Conservation (phyloP, 2,113 vertebrate species). For the Callochromis pleurospilus region DNA sequence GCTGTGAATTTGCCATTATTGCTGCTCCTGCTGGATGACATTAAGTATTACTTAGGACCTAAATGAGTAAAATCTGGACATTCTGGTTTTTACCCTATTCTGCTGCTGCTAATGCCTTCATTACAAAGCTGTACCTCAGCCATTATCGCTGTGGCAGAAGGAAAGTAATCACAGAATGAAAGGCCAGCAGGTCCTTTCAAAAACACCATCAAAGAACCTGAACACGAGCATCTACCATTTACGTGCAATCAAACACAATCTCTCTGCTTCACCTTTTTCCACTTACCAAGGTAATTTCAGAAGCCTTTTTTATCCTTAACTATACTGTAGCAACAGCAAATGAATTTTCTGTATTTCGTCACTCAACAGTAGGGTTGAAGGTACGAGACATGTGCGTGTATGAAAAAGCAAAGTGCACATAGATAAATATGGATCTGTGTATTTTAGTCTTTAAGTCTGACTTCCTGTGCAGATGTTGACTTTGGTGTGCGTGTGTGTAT, state of each 20-base stretch:
- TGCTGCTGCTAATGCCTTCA: slow-evolving; percentile 55
- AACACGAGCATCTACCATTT: slow-evolving; percentile 49
- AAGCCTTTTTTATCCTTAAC: slow-evolving; percentile 25
- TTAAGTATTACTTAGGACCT: slow-evolving; percentile 53
- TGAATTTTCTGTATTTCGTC: slow-evolving; percentile 44
- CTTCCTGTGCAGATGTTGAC: not conserved
- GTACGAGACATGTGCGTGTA: not conserved
- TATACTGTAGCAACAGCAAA: slow-evolving; percentile 22
- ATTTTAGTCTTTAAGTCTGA: slow-evolving; percentile 10
- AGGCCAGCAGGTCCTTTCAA: slow-evolving; percentile 54
- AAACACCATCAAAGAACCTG: slow-evolving; percentile 30
- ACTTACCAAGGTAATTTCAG: slow-evolving; percentile 40
- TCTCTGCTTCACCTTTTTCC: slow-evolving; percentile 22
- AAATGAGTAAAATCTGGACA: slow-evolving; percentile 58
- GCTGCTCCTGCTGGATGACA: slow-evolving; percentile 20
- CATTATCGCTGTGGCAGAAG: slow-evolving; percentile 42
- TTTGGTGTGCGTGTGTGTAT: not conserved
- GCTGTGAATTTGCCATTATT: slow-evolving; percentile 45
- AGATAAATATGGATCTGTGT: not conserved
- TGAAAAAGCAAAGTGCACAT: not conserved
- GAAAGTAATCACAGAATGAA: slow-evolving; percentile 54
- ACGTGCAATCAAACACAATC: slow-evolving; percentile 65
- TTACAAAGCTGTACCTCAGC: slow-evolving; percentile 43
- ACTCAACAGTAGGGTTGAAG: not conserved
- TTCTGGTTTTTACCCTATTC: slow-evolving; percentile 34